Conservation (phyloP, 2,797 vertebrate species). For the Mormyrus hasselquistii region DNA sequence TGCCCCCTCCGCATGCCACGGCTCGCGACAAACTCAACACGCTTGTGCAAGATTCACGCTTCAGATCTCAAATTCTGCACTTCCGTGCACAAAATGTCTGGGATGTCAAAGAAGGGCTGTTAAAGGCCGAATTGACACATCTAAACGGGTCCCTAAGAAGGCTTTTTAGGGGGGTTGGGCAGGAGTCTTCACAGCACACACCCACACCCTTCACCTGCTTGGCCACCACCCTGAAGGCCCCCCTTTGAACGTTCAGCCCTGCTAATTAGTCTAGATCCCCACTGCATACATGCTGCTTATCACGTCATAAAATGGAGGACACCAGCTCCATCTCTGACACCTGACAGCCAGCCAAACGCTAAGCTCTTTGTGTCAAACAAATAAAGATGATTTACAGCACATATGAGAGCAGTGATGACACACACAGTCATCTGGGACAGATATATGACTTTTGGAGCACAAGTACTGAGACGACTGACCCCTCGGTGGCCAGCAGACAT, state of each 20-base stretch:
- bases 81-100: conserved; percentile 55
- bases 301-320: conserved; percentile 7
- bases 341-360: conserved; percentile 14
- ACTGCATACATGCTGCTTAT: neutral
- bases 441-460: conserved; percentile 20
- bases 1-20: neutral
- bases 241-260: conserved; percentile 29
- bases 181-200: neutral
- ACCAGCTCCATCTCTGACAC: neutral
- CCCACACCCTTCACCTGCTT: neutral
- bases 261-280: conserved; percentile 14
- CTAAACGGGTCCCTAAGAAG: neutral
- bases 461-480: conserved; percentile 6
- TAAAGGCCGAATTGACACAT: neutral
- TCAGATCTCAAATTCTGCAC: conserved; percentile 61
- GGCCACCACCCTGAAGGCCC: neutral
- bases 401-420: conserved; percentile 21
- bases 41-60: conserved; percentile 60
- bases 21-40: conserved; percentile 39
- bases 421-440: conserved; percentile 22
- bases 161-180: neutral
- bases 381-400: conserved; percentile 32
- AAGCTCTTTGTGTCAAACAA: conserved; percentile 28
- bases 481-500: conserved; percentile 10
- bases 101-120: conserved; percentile 40